Base-by-base conservation (phyloP, 1,140 invertebrate genomes). In the Drosophila tristis region DNA sequence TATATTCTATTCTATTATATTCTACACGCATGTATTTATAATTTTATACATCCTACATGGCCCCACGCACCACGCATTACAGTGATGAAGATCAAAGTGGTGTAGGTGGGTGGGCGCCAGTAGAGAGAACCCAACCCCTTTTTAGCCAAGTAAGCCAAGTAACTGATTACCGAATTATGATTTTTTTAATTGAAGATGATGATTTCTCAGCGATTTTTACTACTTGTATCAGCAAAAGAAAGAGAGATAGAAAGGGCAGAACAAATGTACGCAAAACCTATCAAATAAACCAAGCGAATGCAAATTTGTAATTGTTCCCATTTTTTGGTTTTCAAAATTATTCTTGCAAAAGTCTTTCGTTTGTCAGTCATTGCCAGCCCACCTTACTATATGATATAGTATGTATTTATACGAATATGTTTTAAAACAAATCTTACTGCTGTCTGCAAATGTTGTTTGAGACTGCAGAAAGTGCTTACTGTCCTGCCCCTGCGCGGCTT, bases 1-100 rank as follows among this genome's bases (percentile, higher is more conserved):
- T 74, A 74, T 74, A 74, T 57, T 63, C 53, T 71, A 50, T 48
- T 43, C 59, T 70, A 50, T 57, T 57, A 53, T 70, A 50, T 39
- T 43, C 51, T 48, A 70, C 79, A 81, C 79, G 53, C 79, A 82
- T 84, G 80, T 84, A 84, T 86, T 81, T 86, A 86, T 80, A 80
- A 80, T 71, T 85, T 67, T 75, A 55, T 60, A 58, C 62, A 57
- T 66, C 39, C 75, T 68, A 76, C 60, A 55, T 55, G 59, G 39
- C 13, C 26, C 16, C 60, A 42, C 16, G 16, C 26, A 5, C 26
- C 15, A 31, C 39, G 23, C 39, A 48, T 39, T 49, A 48, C 48
- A 2, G 62, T 48, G 29, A 29, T 29, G 29, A 29, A 29, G 29
- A 7, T 2, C 0, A 29, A 2, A 29, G 7, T 39, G n/a, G 31